Base-by-base conservation (phyloP, 2,888 invertebrate species). In the Apantesis nais region DNA sequence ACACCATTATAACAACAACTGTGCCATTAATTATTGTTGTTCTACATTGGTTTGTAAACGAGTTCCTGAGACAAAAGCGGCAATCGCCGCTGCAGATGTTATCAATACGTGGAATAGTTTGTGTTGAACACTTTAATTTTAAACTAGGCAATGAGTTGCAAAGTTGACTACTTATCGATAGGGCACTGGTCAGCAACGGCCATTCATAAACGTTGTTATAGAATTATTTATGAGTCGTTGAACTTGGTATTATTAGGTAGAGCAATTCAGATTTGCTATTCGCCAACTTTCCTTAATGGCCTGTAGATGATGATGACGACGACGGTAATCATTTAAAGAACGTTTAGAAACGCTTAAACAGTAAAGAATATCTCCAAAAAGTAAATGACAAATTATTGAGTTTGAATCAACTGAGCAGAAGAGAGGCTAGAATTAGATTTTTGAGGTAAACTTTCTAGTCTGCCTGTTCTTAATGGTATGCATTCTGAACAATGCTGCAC, bases 111-210 rank as follows among this genome's bases (percentile, higher is more conserved):
- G 66, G 61, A 69, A 81, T 79, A 72, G 67, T 74, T 81, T 72
- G 69, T 31, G 41, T 68, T 39, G 31, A 39, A 70, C 72, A 72
- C 73, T 79, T 77, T 62, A 65, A 73, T 74, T 79, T 77, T 71
- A 80, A 80, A 77, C 66, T 72, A 71, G n/a, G 70, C 44, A 71
- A 73, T 80, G 78, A 79, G 69, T 78, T 74, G 76, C 76, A 39
- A 68, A 69, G 75, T 73, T 25, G n/a, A 69, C 19, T 39, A n/a
- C 25, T 58, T 25, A 8, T 31, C 16, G 44, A n/a, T 41, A 31
- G 19, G 22, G n/a, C n/a, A 55, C 14, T 44, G n/a, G n/a, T 48
- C 55, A 12, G 52, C n/a, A 67, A 37, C 19, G 37, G 69, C 22
- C 62, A 60, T 68, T 64, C 41, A 68, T 65, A 65, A 48, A 44